These are phyloP conservation scores for Cyphomyrus discorhynchus DNA, from an alignment of 2,113 vertebrate genomes.

Conservation along the genomic window DNA sequence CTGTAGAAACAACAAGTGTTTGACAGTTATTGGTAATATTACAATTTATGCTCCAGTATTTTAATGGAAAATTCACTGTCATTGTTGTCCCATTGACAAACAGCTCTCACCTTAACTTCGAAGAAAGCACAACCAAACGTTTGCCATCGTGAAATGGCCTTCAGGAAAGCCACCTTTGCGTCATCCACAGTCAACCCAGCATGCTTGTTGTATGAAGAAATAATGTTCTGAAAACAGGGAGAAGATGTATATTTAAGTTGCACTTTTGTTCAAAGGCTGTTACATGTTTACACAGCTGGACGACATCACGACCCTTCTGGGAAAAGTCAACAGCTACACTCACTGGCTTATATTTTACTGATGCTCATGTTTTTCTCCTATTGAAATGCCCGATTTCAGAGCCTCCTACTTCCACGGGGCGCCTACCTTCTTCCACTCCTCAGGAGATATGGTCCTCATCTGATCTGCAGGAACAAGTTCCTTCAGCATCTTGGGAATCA, in stretches of 20 bases:
- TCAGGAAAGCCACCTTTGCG: conserved; percentile 79
- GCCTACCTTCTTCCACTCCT: conserved; percentile 90
- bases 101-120: conserved; percentile 78
- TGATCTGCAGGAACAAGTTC: conserved; percentile 82
- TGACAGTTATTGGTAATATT: neutral
- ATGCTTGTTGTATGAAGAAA: conserved; percentile 66
- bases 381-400: neutral
- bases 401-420: neutral
- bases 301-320: neutral
- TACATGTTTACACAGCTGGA: neutral
- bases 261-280: neutral
- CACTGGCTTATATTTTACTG: neutral
- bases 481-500: conserved; percentile 74
- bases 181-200: conserved; percentile 68
- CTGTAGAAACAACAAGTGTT: conserved; percentile 48
- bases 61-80: neutral
- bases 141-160: conserved; percentile 74
- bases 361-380: neutral
- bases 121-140: conserved; percentile 97
- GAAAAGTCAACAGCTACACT: neutral
- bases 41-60: neutral
- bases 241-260: neutral
- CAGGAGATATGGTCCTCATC: conserved; percentile 67
- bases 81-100: neutral
- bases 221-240: conserved; percentile 49